A percentile compares a stretch with the other conserved stretches of the same genome.
These are phyloP conservation scores for Anthopleura sola DNA, from an alignment of 64 coral and sea anemone genomes.

Conservation along the genomic window DNA sequence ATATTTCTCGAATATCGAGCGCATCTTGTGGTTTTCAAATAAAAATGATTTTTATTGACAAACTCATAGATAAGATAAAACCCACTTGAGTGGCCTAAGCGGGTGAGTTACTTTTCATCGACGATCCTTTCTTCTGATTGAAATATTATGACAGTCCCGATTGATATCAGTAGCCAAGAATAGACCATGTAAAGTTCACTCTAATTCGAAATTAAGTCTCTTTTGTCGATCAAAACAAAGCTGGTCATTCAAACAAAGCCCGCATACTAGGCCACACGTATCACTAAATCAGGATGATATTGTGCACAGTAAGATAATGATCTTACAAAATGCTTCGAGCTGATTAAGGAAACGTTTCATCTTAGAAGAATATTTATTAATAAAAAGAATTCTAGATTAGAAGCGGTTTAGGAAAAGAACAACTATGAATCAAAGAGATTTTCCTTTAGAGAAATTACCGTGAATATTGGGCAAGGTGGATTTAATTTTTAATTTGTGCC, in stretches of 20 bases:
- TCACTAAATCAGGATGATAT: background rate
- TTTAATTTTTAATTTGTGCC: too few species aligned
- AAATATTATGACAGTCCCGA: background rate
- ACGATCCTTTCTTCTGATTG: background rate
- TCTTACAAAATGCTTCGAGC: background rate
- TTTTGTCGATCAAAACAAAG: conserved; percentile 2
- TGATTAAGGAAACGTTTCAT: background rate
- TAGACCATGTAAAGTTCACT: background rate
- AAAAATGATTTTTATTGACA: background rate
- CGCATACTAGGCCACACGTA: background rate
- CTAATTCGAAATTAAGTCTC: background rate
- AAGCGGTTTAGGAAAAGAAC: background rate
- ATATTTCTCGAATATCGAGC: background rate
- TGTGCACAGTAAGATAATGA: background rate
- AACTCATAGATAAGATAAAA: background rate
- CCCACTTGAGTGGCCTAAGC: background rate
- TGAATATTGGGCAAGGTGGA: background rate
- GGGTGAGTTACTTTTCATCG: background rate
- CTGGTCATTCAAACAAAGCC: background rate
- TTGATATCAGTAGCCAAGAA: background rate
- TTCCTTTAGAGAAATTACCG: background rate
- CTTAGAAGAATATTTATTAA: background rate
- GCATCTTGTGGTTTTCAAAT: background rate
- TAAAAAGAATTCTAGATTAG: background rate
- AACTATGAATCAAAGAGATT: background rate